These are phyloP conservation scores for Chelonoidis abingdonii DNA, from an alignment of 2,113 vertebrate genomes.

Conservation along the genomic window DNA sequence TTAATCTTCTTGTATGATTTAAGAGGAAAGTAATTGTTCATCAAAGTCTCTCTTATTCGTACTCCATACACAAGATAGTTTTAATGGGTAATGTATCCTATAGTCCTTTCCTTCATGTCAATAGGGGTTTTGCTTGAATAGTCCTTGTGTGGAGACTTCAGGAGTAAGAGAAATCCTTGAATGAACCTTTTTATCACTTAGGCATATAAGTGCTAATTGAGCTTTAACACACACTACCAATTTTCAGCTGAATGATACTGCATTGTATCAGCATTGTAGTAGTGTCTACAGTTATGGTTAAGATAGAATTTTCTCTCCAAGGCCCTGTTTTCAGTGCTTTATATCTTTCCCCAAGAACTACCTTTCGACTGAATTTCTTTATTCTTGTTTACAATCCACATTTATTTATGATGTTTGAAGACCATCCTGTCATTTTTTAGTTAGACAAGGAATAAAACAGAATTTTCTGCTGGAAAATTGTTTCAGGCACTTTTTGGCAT, in stretches of 20 bases:
- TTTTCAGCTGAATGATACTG: not conserved
- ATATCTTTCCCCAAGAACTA: not conserved
- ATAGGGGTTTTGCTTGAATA: not conserved
- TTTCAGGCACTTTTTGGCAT: not conserved
- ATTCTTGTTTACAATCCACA: not conserved
- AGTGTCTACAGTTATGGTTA: not conserved
- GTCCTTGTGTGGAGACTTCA: not conserved
- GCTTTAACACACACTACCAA: not conserved
- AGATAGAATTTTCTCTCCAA: not conserved
- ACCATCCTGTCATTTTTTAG: not conserved
- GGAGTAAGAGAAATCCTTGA: not conserved
- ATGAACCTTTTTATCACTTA: not conserved
- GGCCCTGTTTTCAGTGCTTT: not conserved
- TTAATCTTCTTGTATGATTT: not conserved
- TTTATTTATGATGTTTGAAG: not conserved
- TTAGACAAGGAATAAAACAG: not conserved
- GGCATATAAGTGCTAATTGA: not conserved
- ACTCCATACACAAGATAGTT: not conserved
- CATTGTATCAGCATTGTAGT: not conserved
- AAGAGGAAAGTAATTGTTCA: not conserved
- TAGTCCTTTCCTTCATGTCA: not conserved
- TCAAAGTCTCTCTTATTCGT: not conserved
- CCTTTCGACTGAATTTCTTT: slow-evolving; percentile 15
- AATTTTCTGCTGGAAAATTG: not conserved
- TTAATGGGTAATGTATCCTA: not conserved